Conservation (phyloP, 2,797 vertebrate species). For the Antrozous pallidus region DNA sequence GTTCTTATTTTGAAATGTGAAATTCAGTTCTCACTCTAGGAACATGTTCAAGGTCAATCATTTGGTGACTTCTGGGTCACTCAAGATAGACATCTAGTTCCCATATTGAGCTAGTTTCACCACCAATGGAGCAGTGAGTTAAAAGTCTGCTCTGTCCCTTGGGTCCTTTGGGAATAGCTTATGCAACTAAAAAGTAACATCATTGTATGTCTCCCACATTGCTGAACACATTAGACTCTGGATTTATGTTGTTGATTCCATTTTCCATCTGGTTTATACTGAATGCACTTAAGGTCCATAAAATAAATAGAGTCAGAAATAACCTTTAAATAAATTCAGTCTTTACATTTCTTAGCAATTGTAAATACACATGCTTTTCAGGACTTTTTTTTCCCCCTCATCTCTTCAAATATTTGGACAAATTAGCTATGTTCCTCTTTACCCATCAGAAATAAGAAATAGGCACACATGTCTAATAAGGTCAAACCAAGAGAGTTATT, state of each 20-base stretch:
- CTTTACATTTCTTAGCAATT: not conserved
- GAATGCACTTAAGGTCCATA: constrained; percentile 19
- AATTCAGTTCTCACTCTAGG: not conserved
- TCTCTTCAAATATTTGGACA: not conserved
- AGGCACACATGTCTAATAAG: not conserved
- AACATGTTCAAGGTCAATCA: not conserved
- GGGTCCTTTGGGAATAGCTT: not conserved
- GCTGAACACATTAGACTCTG: not conserved
- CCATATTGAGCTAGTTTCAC: not conserved
- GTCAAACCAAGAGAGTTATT: not conserved
- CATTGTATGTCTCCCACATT: not conserved
- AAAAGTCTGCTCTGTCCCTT: not conserved
- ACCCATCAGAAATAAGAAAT: not conserved
- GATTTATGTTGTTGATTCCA: not conserved
- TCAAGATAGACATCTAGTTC: not conserved
- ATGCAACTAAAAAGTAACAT: not conserved
- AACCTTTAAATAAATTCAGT: not conserved
- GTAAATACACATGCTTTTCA: not conserved
- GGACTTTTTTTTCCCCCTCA: not conserved
- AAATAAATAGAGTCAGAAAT: constrained; percentile 6
- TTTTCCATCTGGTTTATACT: not conserved
- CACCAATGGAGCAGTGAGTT: not conserved
- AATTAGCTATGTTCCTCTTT: not conserved
- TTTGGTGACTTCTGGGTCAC: not conserved
- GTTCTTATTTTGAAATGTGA: not conserved